These are phyloP conservation scores for Scartelaos histophorus DNA, from an alignment of 2,113 vertebrate genomes.

Conservation along the genomic window DNA sequence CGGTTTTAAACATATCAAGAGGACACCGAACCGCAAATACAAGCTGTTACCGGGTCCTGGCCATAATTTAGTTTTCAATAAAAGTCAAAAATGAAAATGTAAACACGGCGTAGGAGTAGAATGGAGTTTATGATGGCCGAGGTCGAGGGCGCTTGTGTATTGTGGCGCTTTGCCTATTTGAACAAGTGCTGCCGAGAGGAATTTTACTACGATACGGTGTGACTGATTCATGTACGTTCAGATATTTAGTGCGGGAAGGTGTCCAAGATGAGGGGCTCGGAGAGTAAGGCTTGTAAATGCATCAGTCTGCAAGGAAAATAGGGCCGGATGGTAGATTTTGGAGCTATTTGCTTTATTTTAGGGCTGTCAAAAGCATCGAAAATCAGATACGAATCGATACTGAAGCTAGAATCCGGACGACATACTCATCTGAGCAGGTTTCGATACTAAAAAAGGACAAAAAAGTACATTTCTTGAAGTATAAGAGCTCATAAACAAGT, in stretches of 20 bases:
- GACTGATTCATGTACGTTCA: slow-evolving; percentile 47
- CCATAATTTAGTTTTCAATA: slow-evolving; percentile 27
- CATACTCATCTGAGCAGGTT: too few species aligned
- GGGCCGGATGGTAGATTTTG: neutral
- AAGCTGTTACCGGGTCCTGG: slow-evolving; percentile 47
- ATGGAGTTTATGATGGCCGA: slow-evolving; percentile 65
- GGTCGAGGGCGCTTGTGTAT: slow-evolving; percentile 54
- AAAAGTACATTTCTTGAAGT: too few species aligned
- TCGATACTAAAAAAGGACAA: too few species aligned
- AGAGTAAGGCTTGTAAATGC: neutral
- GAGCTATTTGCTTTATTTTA: neutral
- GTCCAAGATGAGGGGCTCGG: neutral
- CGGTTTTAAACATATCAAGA: slow-evolving; percentile 29
- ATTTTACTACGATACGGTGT: slow-evolving; percentile 35
- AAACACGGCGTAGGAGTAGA: slow-evolving; percentile 45
- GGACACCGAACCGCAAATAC: slow-evolving; percentile 10
- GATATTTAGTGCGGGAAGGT: slow-evolving; percentile 8
- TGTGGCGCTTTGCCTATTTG: slow-evolving; percentile 55
- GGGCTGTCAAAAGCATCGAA: too few species aligned
- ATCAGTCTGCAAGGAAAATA: neutral
- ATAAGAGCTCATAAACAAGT: too few species aligned
- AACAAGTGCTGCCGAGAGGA: slow-evolving; percentile 44
- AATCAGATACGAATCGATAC: too few species aligned
- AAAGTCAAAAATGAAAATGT: slow-evolving; percentile 45
- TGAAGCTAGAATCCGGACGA: too few species aligned